Evolutionary conservation across 2,797 vertebrate genomes (phyloP).

Genomic region (Pipistrellus kuhlii): DNA sequence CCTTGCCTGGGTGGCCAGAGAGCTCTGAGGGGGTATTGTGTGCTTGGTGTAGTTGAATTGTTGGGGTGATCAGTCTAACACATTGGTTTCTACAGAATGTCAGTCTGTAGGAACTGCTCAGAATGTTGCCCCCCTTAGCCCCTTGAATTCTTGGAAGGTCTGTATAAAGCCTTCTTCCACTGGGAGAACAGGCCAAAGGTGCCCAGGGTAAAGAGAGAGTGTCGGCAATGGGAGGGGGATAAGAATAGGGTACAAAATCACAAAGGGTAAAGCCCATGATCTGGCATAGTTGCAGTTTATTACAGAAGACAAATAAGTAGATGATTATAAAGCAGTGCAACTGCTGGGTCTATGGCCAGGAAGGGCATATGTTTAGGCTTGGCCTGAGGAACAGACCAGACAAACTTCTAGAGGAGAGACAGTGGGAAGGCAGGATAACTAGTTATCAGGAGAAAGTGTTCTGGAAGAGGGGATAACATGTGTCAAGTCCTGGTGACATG

Average conservation of each 20-base stretch:
- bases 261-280: background rate
- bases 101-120: background rate
- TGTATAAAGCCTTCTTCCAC: background rate
- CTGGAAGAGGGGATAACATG: background rate
- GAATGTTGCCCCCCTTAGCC: background rate
- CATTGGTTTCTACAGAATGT: background rate
- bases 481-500: background rate
- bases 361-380: background rate
- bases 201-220: background rate
- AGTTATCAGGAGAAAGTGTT: background rate
- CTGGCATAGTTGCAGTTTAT: background rate
- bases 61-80: background rate
- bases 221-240: background rate
- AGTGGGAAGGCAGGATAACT: background rate
- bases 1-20: background rate
- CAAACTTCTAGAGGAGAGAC: background rate
- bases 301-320: background rate
- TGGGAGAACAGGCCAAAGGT: background rate
- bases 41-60: background rate
- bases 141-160: background rate
- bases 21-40: background rate
- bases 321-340: background rate
- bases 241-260: background rate
- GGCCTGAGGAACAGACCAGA: background rate
- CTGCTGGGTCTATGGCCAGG: background rate